Evolutionary conservation across 1,140 invertebrate species (phyloP), one percentile per base, ranked within the genome.

Genomic region (Meloidogyne floridensis): DNA sequence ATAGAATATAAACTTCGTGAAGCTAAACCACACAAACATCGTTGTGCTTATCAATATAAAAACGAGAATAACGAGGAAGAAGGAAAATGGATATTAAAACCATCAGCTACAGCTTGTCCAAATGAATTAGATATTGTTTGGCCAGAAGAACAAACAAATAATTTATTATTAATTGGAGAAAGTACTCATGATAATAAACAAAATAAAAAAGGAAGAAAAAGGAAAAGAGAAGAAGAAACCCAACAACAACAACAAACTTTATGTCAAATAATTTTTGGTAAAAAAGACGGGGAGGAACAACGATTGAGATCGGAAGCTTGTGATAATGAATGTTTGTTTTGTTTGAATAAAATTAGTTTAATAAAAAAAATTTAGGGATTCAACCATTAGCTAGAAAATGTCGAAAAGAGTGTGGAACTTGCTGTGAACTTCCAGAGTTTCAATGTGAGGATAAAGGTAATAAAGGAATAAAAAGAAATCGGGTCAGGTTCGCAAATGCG

Each of bases 301-400:
- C 8, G 15, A 7, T 54, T 74, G 8, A 47, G 72, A 54, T 54
- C 72, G 6, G 43, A 3, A n/a, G 72, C 72, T 54, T 74, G 72
- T 54, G 72, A 74, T 54, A 74, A 74, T 54, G 43, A 74, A 74
- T 74, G 72, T 74, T 47, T n/a, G 11, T 54, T 1, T n/a, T 65
- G 32, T 32, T 32, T 32, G 32, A 7, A n/a, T 11, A 54, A 11
- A 54, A 54, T 9, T 11, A 11, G 15, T 65, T 65, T 65, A n/a
- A 3, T n/a, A n/a, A n/a, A n/a, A 65, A 6, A n/a, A 7, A 1
- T 65, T 54, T 54, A 74, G 72, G 72, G 72, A 74, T 74, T 54
- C 72, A 74, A 54, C 72, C 72, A 54, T 74, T 74, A 54, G 72
- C 72, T n/a, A 47, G 53, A 47, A 74, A 74, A 54, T 74, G 72